Evolutionary conservation across 2,113 vertebrate genomes (phyloP), one percentile per base, ranked within the genome.

Genomic region (Leucosticte australis): DNA sequence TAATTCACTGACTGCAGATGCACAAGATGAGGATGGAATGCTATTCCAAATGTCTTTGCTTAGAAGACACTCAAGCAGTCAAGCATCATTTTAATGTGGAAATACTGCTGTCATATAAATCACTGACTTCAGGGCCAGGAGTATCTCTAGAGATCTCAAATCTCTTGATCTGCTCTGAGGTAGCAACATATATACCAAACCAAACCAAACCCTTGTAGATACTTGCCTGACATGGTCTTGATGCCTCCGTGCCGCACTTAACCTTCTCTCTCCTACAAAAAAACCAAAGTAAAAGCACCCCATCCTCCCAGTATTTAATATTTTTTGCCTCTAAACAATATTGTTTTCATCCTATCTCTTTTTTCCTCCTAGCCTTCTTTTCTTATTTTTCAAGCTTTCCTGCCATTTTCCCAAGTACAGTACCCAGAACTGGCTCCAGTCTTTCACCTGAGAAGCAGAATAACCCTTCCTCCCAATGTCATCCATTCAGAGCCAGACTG

Each of bases 11-110:
- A 68, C 73, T 93, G 92, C 86, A 95, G 89, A 71, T 78, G 69
- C 57, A 87, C 65, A 91, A 94, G 87, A 87, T 84, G 53, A 97
- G 89, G 69, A 96, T n/a, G 77, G 91, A 84, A 65, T 89, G 76
- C 2, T 13, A 89, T 62, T 79, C 83, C 69, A 90, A 87, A 89
- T 27, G 44, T 44, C 94, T 94, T 92, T 73, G 73, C 81, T 91
- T 59, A 46, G 37, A 89, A 95, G 83, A 89, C 53, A 79, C 14
- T 92, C 17, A 6, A 86, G 69, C 69, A 79, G 86, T 22, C 33
- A 92, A 92, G 69, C 53, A 87, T 46, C 53, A 50, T 77, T 77
- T 92, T 57, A 86, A 92, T 67, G 70, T 77, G 46, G 74, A 93
- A 95, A 95, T 83, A 82, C 37, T 69, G 47, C 56, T 92, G 37